These are phyloP conservation scores for Jordanella pulchra DNA, from an alignment of 2,797 vertebrate genomes.

Conservation along the genomic window DNA sequence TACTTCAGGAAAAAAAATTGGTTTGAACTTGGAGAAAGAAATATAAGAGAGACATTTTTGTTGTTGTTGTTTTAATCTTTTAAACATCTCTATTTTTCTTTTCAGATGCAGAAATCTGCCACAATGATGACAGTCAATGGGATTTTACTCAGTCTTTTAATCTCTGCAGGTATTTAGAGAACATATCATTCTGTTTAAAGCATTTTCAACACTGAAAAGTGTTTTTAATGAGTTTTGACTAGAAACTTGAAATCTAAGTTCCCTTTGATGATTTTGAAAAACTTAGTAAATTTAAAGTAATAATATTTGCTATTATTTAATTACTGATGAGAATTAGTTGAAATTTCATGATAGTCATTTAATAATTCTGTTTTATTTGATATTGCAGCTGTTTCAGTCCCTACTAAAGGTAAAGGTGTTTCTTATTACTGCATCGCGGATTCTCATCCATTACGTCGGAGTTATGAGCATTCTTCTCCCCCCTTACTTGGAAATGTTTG, in stretches of 20 bases:
- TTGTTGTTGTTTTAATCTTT: not conserved
- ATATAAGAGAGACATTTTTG: not conserved
- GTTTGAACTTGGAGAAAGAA: not conserved
- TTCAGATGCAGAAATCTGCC: conserved; percentile 52
- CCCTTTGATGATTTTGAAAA: not conserved
- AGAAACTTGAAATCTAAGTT: not conserved
- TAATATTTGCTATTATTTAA: not conserved
- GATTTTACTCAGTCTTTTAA: conserved; percentile 66
- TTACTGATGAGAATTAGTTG: not conserved
- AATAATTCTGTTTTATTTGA: conserved; percentile 16
- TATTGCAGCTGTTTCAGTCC: conserved; percentile 63
- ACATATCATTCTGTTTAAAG: not conserved
- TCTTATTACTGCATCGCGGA: not conserved
- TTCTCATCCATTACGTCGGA: not conserved
- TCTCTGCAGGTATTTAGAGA: conserved; percentile 69
- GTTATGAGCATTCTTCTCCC: conserved; percentile 2
- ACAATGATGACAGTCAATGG: conserved; percentile 65
- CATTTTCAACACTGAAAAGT: not conserved
- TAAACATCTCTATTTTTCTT: conserved; percentile 17
- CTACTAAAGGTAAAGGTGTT: conserved; percentile 68
- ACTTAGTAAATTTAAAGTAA: not conserved
- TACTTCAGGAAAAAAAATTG: no score
- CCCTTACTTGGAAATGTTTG: conserved; percentile 1
- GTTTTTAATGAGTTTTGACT: not conserved
- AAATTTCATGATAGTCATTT: not conserved